A percentile compares a stretch with the other conserved stretches of the same genome.
These are phyloP conservation scores for Dasypus novemcinctus DNA, from an alignment of 2,113 vertebrate genomes.

Conservation along the genomic window DNA sequence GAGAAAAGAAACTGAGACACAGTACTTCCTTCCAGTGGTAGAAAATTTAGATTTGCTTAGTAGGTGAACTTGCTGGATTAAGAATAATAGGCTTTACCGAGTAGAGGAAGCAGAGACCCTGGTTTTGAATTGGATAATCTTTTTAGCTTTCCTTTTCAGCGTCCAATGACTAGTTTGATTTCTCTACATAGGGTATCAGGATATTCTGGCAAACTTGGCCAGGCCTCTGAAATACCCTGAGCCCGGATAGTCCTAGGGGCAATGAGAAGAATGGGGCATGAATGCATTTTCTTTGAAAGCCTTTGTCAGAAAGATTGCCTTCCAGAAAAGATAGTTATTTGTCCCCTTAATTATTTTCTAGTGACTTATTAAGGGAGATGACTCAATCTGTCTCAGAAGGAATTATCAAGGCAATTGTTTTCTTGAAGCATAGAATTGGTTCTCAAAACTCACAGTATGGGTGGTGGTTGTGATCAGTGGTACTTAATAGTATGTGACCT, in stretches of 20 bases:
- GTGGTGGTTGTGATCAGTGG: constrained; percentile 36
- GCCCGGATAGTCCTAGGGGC: background rate
- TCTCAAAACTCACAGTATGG: constrained; percentile 23
- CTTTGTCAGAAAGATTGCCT: background rate
- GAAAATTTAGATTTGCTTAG: background rate
- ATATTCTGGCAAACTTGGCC: background rate
- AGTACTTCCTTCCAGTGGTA: background rate
- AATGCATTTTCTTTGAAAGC: background rate
- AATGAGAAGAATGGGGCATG: background rate
- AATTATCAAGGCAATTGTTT: constrained; percentile 5
- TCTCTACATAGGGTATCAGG: background rate
- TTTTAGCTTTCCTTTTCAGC: constrained; percentile 41
- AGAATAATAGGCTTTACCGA: background rate
- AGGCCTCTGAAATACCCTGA: background rate
- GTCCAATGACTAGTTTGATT: constrained; percentile 8
- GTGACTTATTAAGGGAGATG: constrained; percentile 16
- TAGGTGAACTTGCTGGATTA: background rate
- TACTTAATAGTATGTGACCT: constrained; percentile 31
- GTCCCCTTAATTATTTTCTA: constrained; percentile 26
- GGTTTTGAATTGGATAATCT: background rate
- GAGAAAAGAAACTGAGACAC: constrained; percentile 11
- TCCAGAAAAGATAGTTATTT: constrained; percentile 23
- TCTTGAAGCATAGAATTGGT: constrained; percentile 10
- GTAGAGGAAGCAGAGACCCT: background rate
- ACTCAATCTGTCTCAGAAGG: background rate